phyloP scores from a whole-genome alignment of 1,140 invertebrate species.

The Calephelis nemesis region DNA sequence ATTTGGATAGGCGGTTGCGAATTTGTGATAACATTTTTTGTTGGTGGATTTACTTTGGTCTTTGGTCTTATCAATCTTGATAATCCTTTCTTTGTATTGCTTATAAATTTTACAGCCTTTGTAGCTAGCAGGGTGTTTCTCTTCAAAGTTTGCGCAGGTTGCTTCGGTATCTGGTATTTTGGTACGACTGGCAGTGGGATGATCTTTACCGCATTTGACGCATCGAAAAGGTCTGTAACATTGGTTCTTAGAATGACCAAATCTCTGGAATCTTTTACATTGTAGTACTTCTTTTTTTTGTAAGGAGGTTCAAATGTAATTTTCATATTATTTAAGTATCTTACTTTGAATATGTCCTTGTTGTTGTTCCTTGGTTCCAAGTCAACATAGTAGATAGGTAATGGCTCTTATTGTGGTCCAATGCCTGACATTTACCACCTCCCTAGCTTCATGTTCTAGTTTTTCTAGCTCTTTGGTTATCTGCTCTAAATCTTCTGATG shows the following conservation, averaged over 20 bases:
- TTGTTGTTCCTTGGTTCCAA: conserved; percentile 26
- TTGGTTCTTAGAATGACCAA: conserved; percentile 40
- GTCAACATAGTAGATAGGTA: conserved; percentile 40
- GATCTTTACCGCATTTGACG: conserved; percentile 37
- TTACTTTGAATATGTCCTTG: too few species aligned
- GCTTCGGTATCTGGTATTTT: conserved; percentile 23
- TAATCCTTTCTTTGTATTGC: neutral
- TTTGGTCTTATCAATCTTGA: neutral
- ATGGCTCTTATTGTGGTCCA: conserved; percentile 31
- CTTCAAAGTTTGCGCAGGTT: conserved; percentile 24
- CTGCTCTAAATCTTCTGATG: conserved; percentile 36
- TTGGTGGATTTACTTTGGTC: neutral
- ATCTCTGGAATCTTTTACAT: conserved; percentile 38
- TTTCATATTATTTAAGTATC: too few species aligned
- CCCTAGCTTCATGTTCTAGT: conserved; percentile 38
- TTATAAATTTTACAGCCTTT: conserved; percentile 12
- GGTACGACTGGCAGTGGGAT: neutral
- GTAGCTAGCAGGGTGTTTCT: conserved; percentile 24
- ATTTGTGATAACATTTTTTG: neutral
- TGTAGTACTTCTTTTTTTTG: conserved; percentile 36
- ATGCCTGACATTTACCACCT: conserved; percentile 25
- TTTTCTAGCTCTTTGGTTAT: conserved; percentile 42
- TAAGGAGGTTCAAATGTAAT: too few species aligned
- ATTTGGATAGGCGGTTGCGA: neutral
- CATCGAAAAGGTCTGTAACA: conserved; percentile 35